Percentiles rank a stretch among this genome's conserved stretches.
Conservation (phyloP, 2,888 invertebrate species). For the Patella pellucida region DNA sequence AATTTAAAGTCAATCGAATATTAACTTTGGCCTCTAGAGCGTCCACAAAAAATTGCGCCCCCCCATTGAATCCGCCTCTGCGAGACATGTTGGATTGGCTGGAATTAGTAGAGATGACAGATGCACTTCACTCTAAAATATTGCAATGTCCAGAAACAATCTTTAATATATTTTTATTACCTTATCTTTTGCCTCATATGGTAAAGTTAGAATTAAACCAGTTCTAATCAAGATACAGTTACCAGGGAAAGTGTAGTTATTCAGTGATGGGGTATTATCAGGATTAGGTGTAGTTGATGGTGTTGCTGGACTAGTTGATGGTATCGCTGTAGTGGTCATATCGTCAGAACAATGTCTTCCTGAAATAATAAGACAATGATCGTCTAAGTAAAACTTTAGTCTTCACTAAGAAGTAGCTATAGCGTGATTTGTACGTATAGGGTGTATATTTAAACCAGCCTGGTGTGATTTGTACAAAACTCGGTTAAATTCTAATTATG, state of each 20-base stretch:
- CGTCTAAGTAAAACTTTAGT: no score
- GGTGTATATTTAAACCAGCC: no score
- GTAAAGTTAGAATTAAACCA: constrained; percentile 26
- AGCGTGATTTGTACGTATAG: no score
- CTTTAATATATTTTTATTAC: neutral
- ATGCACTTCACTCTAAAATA: no score
- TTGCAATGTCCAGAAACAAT: no score
- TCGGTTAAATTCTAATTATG: no score
- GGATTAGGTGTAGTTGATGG: constrained; percentile 7
- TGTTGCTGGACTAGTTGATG: neutral
- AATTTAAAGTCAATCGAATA: no score
- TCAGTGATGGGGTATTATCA: constrained; percentile 14
- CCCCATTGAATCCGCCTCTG: no score
- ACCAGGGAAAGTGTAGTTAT: constrained; percentile 18
- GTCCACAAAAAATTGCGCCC: no score
- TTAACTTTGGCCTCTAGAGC: no score
- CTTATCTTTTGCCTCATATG: neutral
- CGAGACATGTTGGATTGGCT: neutral
- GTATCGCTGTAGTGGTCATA: constrained; percentile 6
- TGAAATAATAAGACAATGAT: neutral
- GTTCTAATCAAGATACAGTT: constrained; percentile 36
- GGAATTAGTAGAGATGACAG: neutral
- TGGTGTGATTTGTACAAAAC: no score
- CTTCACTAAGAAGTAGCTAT: no score
- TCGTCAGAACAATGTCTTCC: constrained; percentile 16